Evolutionary conservation across 2,797 vertebrate species (phyloP).

Genomic region (Anguilla anguilla): DNA sequence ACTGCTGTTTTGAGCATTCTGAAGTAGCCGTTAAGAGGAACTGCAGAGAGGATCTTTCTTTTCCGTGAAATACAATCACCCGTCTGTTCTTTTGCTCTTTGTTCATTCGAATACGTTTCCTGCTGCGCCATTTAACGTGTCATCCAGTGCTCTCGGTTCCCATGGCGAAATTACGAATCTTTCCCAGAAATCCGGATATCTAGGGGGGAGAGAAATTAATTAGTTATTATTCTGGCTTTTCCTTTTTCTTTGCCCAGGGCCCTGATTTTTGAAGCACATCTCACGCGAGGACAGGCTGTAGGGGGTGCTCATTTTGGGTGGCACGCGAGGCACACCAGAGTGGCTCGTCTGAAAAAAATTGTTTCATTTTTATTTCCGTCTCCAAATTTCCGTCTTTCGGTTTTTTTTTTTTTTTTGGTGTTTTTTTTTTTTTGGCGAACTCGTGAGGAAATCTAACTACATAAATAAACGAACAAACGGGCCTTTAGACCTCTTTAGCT

Average conservation of each 20-base stretch:
- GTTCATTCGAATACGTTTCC: neutral
- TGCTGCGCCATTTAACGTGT: neutral
- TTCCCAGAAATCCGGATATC: neutral
- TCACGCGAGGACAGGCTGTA: neutral
- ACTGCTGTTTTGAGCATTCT: neutral
- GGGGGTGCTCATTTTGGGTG: neutral
- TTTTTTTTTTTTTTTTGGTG: neutral
- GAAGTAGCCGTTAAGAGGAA: too few species aligned
- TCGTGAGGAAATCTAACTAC: neutral
- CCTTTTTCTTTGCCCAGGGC: neutral
- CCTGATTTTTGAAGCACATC: neutral
- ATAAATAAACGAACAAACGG: neutral
- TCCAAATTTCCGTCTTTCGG: neutral
- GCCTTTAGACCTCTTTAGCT: too few species aligned
- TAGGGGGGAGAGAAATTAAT: neutral
- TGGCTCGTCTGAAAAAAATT: neutral
- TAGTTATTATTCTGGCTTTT: neutral
- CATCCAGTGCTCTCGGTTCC: neutral
- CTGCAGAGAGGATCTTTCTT: neutral
- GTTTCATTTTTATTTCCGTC: neutral
- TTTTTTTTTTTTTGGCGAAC: neutral
- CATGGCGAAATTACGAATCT: neutral
- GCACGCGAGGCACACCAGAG: neutral
- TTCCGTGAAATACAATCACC: neutral
- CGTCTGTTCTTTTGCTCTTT: neutral